phyloP scores from a whole-genome alignment of 1,140 invertebrate species.

The Drosophila kohkoa region DNA sequence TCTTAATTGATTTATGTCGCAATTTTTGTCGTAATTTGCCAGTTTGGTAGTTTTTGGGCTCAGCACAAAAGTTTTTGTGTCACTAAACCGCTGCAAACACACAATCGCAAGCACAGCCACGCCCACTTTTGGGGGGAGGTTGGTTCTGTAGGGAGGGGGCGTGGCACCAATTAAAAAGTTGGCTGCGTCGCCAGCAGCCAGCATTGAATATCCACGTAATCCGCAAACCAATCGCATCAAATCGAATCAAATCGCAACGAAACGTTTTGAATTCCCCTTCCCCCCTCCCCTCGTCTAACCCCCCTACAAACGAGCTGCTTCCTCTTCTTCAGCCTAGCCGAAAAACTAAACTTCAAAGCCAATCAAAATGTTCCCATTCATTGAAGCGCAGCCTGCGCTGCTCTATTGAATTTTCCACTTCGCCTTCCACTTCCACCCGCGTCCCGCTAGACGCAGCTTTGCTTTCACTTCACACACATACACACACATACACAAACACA shows the following conservation, averaged over 20 bases:
- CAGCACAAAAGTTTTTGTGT: conserved; percentile 17
- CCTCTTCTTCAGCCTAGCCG: conserved; percentile 1
- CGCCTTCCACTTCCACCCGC: too few relatives aligned
- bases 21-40: conserved; percentile 1
- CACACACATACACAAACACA: conserved; percentile 1
- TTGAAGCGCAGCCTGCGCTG: conserved; percentile 51
- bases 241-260: conserved; percentile 48
- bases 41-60: conserved; percentile 4
- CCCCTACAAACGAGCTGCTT: background rate
- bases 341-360: conserved; percentile 55
- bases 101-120: background rate
- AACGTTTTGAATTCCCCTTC: conserved; percentile 33
- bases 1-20: background rate
- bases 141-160: background rate
- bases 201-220: conserved; percentile 36
- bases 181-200: conserved; percentile 13
- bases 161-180: conserved; percentile 54
- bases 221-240: conserved; percentile 47
- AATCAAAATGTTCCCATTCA: conserved; percentile 59
- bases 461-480: background rate
- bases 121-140: background rate
- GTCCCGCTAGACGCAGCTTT: background rate
- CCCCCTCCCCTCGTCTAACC: background rate
- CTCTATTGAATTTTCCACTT: conserved; percentile 53
- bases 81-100: background rate